These are phyloP conservation scores for Patiria pectinifera DNA, from an alignment of 53 echinoderm and acorn worm species.

Conservation along the genomic window DNA sequence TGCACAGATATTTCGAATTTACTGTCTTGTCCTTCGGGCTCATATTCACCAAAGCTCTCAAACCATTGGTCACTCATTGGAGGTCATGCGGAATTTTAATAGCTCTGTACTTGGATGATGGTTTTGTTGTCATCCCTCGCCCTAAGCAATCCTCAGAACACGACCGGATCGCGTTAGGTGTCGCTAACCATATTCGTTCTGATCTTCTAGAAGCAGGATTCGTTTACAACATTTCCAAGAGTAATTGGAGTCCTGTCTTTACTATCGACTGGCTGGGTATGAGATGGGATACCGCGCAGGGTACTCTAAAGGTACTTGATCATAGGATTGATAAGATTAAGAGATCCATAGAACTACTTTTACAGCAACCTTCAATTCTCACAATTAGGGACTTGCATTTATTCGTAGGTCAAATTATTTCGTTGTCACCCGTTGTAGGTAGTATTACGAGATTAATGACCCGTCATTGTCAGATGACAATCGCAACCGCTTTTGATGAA, in stretches of 20 bases:
- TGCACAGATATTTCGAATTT: slow-evolving; percentile 27
- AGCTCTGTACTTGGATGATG: slow-evolving; percentile 42
- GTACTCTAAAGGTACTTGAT: slow-evolving; percentile 19
- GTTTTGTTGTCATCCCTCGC: background rate
- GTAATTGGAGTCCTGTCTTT: background rate
- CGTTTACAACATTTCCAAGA: slow-evolving; percentile 31
- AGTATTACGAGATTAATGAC: slow-evolving; percentile 43
- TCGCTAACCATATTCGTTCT: slow-evolving; percentile 1
- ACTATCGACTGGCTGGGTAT: slow-evolving; percentile 32
- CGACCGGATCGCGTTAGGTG: background rate
- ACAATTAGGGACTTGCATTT: slow-evolving; percentile 30
- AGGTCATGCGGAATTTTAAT: slow-evolving; percentile 31
- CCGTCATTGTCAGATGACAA: slow-evolving; percentile 27
- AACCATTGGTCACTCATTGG: slow-evolving; percentile 39
- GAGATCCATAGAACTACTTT: background rate
- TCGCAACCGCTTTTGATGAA: slow-evolving; percentile 8
- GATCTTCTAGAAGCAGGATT: slow-evolving; percentile 21
- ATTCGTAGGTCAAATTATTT: slow-evolving; percentile 39
- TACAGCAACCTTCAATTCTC: background rate
- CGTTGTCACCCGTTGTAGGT: slow-evolving; percentile 33
- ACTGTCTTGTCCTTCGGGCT: slow-evolving; percentile 27
- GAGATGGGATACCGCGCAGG: slow-evolving; percentile 26
- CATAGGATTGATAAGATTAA: slow-evolving; percentile 9
- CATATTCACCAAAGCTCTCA: slow-evolving; percentile 36
- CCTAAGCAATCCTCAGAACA: background rate